Conservation (phyloP, 2,113 vertebrate genomes). For the Pluvianellus socialis region DNA sequence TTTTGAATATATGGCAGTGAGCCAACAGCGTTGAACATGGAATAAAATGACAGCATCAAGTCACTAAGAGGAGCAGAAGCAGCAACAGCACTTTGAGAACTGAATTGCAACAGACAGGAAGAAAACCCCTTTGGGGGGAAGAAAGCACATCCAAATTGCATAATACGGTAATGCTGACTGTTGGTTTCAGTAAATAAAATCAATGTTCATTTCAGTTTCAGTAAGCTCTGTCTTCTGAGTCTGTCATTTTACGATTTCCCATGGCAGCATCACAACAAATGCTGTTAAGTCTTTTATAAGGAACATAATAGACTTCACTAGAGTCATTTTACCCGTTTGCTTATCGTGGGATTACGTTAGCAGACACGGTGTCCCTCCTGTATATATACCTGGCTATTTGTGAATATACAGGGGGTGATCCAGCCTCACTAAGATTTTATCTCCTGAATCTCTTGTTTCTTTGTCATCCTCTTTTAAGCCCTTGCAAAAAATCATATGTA, state of each 20-base stretch:
- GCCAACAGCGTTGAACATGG: conserved; percentile 42
- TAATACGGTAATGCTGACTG: conserved; percentile 31
- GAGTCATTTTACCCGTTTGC: neutral
- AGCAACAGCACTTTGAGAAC: conserved; percentile 43
- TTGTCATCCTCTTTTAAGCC: neutral
- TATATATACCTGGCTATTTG: neutral
- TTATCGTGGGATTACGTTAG: neutral
- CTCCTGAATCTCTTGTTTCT: neutral
- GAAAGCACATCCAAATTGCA: neutral
- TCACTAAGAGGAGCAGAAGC: neutral
- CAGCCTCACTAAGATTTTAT: neutral
- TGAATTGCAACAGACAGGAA: conserved; percentile 44
- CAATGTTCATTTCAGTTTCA: conserved; percentile 47
- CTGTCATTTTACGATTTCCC: neutral
- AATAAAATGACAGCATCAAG: neutral
- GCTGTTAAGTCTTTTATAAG: neutral
- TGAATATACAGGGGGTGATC: neutral
- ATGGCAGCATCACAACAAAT: neutral
- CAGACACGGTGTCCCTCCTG: neutral
- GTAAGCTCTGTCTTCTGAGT: conserved; percentile 4
- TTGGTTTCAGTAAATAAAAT: conserved; percentile 44
- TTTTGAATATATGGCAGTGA: conserved; percentile 13
- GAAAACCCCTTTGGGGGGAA: neutral
- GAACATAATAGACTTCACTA: neutral
- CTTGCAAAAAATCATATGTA: neutral